A percentile compares a stretch with the other conserved stretches of the same genome.
phyloP scores from a whole-genome alignment of 2,888 invertebrate genomes.

The Drosophila sordidula region DNA sequence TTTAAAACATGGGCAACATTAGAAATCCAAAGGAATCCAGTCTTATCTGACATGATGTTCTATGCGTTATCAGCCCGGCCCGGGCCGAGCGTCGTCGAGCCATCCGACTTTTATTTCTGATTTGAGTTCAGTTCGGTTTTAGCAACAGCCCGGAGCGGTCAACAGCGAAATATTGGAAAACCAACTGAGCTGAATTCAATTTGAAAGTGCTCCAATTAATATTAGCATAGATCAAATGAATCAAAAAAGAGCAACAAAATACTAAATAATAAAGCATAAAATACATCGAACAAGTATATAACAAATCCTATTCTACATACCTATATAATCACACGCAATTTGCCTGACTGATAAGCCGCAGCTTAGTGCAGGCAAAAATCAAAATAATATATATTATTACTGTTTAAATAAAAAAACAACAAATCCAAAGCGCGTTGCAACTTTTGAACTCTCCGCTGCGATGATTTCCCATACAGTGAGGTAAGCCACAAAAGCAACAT shows the following conservation, averaged over 20 bases:
- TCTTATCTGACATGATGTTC: slow-evolving; percentile 38
- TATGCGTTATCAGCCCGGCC: slow-evolving; percentile 35
- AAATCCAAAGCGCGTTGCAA: slow-evolving; percentile 30
- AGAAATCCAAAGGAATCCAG: slow-evolving; percentile 8
- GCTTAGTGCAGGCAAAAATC: slow-evolving; percentile 32
- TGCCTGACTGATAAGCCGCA: slow-evolving; percentile 47
- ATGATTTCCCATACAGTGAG: slow-evolving; percentile 82
- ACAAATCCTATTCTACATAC: neutral
- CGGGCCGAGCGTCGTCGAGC: slow-evolving; percentile 13
- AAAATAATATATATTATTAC: neutral
- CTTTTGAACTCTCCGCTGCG: slow-evolving; percentile 43
- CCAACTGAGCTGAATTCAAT: neutral
- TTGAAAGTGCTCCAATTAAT: neutral
- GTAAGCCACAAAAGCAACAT: slow-evolving; percentile 41
- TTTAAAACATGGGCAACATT: slow-evolving; percentile 9
- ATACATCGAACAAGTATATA: neutral
- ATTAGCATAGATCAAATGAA: neutral
- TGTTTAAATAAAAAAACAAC: slow-evolving; percentile 2
- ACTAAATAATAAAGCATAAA: neutral
- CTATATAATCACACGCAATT: slow-evolving; percentile 17
- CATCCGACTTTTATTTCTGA: neutral
- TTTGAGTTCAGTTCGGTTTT: slow-evolving; percentile 33
- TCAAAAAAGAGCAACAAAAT: neutral
- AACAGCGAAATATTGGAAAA: neutral
- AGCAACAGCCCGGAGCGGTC: slow-evolving; percentile 29